Evolutionary conservation across 2,888 invertebrate species (phyloP), one percentile per base, ranked within the genome.

Genomic region (Drosophila leonis): DNA sequence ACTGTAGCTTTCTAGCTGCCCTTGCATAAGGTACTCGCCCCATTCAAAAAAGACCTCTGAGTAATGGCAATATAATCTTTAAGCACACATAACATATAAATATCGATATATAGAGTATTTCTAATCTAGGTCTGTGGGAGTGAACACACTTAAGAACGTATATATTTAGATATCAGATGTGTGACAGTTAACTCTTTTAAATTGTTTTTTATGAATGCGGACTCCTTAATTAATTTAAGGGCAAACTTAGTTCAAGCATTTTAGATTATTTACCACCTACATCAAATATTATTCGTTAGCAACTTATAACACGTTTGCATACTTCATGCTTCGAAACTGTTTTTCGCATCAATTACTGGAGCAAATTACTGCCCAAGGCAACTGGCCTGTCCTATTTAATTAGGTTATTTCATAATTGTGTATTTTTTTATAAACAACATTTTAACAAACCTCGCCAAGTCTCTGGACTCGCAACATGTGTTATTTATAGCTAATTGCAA

Each of bases 401-500:
- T 52, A 24, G 13, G 9, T 35, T 9, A 24, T 9, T 15, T 35
- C 24, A 35, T 62, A 76, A 70, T 65, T 76, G 39, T 64, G 31
- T 62, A 65, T 73, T 71, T 78, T 75, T 71, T 54, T 67, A 55
- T 56, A 65, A 62, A 49, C 10, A 52, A 27, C 33, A 64, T 44
- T 44, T 44, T 7, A 24, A 24, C 57, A 64, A 52, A 65, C 52
- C 62, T 59, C 44, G 59, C 52, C 64, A 51, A 42, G 46, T 49
- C n/a, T 33, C 39, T 52, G 20, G 44, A n/a, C 9, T 12, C 56
- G 48, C 41, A 8, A 60, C 51, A 31, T 61, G 41, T 33, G 39
- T 61, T 84, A 82, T 84, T 84, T 82, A 65, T 75, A 78, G 83
- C 69, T 84, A 90, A 87, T 89, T 83, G 72, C 66, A 33, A 42